Conservation (phyloP, 2,113 vertebrate species). For the Mesitornis unicolor region DNA sequence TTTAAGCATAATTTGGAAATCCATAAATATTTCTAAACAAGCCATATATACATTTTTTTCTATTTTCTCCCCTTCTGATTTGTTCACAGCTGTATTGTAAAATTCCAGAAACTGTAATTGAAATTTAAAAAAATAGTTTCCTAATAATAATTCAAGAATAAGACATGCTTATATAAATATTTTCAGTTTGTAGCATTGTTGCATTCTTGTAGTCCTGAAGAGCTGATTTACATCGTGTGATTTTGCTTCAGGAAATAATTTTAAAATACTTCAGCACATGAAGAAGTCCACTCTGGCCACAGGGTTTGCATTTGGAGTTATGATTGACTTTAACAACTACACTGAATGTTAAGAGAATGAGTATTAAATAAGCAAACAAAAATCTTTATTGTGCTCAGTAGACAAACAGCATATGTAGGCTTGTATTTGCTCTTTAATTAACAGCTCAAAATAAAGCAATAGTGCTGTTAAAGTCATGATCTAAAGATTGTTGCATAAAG, state of each 20-base stretch:
- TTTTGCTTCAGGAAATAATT: background rate
- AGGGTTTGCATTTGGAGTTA: background rate
- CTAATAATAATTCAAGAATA: background rate
- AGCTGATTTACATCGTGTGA: background rate
- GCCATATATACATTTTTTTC: accelerated
- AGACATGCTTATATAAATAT: too few relatives aligned
- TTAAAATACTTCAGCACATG: background rate
- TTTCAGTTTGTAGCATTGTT: too few relatives aligned
- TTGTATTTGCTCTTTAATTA: background rate
- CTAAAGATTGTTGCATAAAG: background rate
- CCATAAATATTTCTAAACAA: background rate
- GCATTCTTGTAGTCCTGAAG: background rate
- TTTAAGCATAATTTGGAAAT: background rate
- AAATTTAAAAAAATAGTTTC: background rate
- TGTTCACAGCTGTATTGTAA: background rate
- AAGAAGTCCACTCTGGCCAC: background rate
- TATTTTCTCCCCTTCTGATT: background rate
- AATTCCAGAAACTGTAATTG: background rate
- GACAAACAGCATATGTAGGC: accelerated
- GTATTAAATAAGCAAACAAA: background rate
- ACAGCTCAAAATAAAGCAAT: background rate
- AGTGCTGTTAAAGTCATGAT: background rate
- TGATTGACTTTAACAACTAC: background rate
- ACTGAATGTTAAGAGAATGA: background rate
- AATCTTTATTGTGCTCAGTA: background rate